Percentiles rank a stretch among this genome's conserved stretches.
Evolutionary conservation across 2,113 vertebrate genomes (phyloP).

Genomic region (Phodopus roborovskii): DNA sequence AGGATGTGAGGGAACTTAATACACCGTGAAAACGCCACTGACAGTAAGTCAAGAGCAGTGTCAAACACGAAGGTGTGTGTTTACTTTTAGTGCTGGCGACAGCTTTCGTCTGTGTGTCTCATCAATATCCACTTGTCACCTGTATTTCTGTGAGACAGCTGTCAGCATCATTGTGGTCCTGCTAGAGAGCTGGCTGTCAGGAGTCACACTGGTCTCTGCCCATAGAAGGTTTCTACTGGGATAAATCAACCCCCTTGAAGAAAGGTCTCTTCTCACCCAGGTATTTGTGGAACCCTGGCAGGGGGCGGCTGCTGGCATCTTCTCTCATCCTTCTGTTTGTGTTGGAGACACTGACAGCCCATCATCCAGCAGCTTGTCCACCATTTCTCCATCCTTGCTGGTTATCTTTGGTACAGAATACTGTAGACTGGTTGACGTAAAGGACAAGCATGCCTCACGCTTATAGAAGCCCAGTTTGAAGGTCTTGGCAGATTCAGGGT

Average conservation of each 20-base stretch:
- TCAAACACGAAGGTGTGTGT: not conserved
- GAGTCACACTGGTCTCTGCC: not conserved
- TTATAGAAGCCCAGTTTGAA: not conserved
- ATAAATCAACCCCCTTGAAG: not conserved
- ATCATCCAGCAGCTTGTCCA: not conserved
- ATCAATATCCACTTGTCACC: not conserved
- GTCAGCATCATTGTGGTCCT: not conserved
- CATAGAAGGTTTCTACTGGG: not conserved
- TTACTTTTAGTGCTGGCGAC: not conserved
- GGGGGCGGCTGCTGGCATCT: accelerated
- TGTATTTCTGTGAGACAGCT: not conserved
- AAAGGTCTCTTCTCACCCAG: not conserved
- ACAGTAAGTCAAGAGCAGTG: not conserved
- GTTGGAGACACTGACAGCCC: not conserved
- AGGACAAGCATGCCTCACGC: not conserved
- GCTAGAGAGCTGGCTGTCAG: not conserved
- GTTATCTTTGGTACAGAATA: not conserved
- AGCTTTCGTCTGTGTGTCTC: not conserved
- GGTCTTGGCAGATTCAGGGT: not conserved
- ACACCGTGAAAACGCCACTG: not conserved
- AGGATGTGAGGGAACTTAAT: slow-evolving; percentile 37
- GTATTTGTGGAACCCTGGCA: accelerated
- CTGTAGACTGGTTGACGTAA: too few species aligned
- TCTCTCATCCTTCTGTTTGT: not conserved
- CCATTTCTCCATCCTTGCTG: not conserved